These are phyloP conservation scores for Toxostoma redivivum DNA, from an alignment of 2,113 vertebrate species.

Conservation along the genomic window DNA sequence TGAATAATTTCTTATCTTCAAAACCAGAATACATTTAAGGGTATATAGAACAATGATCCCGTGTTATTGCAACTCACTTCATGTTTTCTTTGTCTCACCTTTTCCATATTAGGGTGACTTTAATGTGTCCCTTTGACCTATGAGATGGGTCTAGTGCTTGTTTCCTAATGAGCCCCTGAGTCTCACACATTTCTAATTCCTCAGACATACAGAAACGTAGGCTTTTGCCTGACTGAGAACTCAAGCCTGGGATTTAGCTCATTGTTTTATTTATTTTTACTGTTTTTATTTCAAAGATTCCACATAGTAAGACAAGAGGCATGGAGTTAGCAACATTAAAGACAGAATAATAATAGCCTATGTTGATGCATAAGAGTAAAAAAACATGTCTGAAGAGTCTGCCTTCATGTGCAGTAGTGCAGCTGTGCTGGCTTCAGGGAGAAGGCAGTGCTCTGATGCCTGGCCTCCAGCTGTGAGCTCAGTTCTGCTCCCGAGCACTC, in stretches of 20 bases:
- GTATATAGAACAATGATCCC: not conserved
- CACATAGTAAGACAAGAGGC: accelerated
- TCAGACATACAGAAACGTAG: not conserved
- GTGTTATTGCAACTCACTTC: not conserved
- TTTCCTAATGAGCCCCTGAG: not conserved
- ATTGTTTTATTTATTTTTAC: not conserved
- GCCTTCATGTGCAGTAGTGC: not conserved
- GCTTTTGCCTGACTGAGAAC: not conserved
- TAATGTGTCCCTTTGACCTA: not conserved
- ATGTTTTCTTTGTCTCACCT: not conserved
- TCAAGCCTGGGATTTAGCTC: not conserved
- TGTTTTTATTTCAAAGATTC: not conserved
- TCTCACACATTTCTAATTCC: not conserved
- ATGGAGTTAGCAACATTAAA: not conserved
- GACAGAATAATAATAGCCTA: not conserved
- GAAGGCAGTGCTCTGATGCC: not conserved
- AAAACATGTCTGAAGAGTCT: not conserved
- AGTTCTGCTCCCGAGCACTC: not conserved
- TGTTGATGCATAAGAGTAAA: not conserved
- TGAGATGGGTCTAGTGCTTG: not conserved
- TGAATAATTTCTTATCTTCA: not conserved
- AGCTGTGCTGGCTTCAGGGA: not conserved
- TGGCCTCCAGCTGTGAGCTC: not conserved
- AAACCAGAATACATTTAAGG: not conserved
- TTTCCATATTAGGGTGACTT: not conserved